Percentiles rank a stretch among this genome's conserved stretches.
Evolutionary conservation across 2,888 invertebrate species (phyloP).

Genomic region (Cancer borealis): DNA sequence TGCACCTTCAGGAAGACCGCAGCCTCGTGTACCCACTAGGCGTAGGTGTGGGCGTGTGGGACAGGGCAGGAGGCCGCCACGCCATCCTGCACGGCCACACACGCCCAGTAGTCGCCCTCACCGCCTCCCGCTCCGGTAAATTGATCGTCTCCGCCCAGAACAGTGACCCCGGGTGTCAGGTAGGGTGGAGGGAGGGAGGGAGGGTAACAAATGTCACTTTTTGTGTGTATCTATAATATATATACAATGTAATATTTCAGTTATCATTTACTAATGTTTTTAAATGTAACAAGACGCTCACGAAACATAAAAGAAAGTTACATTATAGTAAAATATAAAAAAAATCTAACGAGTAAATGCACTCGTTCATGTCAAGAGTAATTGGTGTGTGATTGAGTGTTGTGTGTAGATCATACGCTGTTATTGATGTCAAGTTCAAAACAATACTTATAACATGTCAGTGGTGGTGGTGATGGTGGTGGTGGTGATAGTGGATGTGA

Average conservation of each 20-base stretch:
- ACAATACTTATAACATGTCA: background rate
- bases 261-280: too few species aligned
- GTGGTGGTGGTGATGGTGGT: background rate
- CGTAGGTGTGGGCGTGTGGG: constrained; percentile 78
- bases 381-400: too few species aligned
- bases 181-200: constrained; percentile 78
- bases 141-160: constrained; percentile 94
- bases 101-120: constrained; percentile 88
- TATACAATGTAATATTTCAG: too few species aligned
- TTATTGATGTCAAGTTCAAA: background rate
- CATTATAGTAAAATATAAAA: too few species aligned
- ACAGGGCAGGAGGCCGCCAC: constrained; percentile 86
- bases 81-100: constrained; percentile 89
- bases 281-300: too few species aligned
- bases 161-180: constrained; percentile 94
- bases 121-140: constrained; percentile 87
- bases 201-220: background rate
- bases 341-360: too few species aligned
- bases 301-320: too few species aligned
- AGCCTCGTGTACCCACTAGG: constrained; percentile 80
- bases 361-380: too few species aligned
- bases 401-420: background rate
- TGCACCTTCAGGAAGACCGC: constrained; percentile 87
- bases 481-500: too few species aligned
- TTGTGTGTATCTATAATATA: too few species aligned